Evolutionary conservation across 2,113 vertebrate genomes (phyloP), one percentile per base, ranked within the genome.

Genomic region (Hyla sarda): DNA sequence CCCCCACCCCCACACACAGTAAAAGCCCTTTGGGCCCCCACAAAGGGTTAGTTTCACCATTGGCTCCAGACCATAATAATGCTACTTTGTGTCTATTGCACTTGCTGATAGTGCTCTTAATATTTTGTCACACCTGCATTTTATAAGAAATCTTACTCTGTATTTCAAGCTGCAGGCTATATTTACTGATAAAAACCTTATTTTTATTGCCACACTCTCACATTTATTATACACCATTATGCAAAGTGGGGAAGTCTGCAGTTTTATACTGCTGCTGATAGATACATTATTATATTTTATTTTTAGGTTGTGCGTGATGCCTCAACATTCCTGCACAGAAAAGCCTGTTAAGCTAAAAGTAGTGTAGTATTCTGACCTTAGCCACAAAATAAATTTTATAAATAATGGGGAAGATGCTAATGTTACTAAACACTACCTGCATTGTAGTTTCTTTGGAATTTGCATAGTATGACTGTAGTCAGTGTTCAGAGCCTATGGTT

Each of bases 191-290:
- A 41, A 37, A 41, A 19, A 41, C 67, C 19, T 71, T 0, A 0
- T 23, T 23, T 71, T 71, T 41, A 71, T 9, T 71, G 34, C 34
- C 9, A 34, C 9, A 37, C 67, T 41, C 67, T 41, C 41, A 21
- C 67, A 41, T 71, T 71, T 71, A 71, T 71, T 37, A 71, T 41
- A 41, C 21, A 6, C 9, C 34, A 71, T 71, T 71, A 71, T 71
- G 67, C 67, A 71, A 41, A 71, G 67, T 71, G 67, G 17, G 21
- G 67, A 71, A 21, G 19, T 71, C 19, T 41, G 67, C 34, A 23
- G 67, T 14, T 9, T 71, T 71, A 71, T 21, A 41, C 41, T 41
- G 5, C 34, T 41, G 67, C 34, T 41, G 67, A 71, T 71, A 41
- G 21, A 71, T 71, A n/a, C n/a, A n/a, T n/a, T n/a, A n/a, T n/a